Evolutionary conservation across 2,888 invertebrate genomes (phyloP).

Genomic region (Diaperis boleti): DNA sequence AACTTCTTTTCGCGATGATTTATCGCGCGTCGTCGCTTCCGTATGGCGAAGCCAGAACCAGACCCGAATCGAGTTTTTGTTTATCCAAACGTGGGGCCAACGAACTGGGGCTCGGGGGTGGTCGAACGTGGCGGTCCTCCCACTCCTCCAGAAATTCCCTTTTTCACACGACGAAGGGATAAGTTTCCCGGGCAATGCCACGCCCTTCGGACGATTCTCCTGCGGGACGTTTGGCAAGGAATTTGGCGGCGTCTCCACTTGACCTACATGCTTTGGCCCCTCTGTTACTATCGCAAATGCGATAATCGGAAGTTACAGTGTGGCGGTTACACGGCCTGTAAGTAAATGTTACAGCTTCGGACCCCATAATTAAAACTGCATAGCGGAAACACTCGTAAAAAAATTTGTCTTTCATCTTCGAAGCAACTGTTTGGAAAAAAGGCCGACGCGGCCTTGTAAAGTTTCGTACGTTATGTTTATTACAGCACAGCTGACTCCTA

Average conservation of each 20-base stretch:
- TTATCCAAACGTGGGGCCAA: slow-evolving; percentile 34
- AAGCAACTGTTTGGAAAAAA: background rate
- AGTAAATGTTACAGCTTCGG: no score
- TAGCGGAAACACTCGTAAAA: no score
- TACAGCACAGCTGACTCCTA: slow-evolving; percentile 2
- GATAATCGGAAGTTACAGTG: no score
- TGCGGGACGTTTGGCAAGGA: no score
- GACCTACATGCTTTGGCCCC: no score
- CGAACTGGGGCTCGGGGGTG: slow-evolving; percentile 34
- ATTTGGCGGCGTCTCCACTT: no score
- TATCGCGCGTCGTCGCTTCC: slow-evolving; percentile 24
- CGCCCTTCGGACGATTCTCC: slow-evolving; percentile 48
- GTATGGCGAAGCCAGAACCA: slow-evolving; percentile 19
- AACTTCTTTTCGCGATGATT: slow-evolving; percentile 21
- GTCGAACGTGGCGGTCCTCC: background rate
- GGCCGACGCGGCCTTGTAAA: slow-evolving; percentile 6
- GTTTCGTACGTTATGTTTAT: slow-evolving; percentile 9
- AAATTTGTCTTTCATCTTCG: no score
- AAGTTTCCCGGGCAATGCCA: slow-evolving; percentile 50
- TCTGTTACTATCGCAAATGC: no score
- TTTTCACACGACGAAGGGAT: slow-evolving; percentile 29
- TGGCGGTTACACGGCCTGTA: no score
- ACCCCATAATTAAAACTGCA: no score
- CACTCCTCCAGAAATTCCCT: slow-evolving; percentile 14
- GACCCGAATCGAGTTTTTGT: slow-evolving; percentile 36